Evolutionary conservation across 2,797 vertebrate genomes (phyloP), one percentile per base, ranked within the genome.

Genomic region (Fistularia tabacaria): DNA sequence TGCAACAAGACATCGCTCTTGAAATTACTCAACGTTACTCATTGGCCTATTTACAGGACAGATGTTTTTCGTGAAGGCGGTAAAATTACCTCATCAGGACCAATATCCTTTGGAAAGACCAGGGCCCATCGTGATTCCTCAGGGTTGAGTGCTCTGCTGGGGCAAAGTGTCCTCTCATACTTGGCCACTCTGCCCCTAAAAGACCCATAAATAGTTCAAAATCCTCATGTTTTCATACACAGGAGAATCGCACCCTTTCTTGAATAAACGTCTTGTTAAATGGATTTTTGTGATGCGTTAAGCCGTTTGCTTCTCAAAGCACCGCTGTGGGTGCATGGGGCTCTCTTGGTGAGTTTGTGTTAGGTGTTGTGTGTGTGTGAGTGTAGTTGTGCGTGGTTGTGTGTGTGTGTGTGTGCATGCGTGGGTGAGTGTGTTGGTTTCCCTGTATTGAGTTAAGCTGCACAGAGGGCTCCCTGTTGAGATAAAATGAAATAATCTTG

Each of bases 241-340:
- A 52, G 51, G 64, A 66, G 74, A 80, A 46, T 66, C 39, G 38
- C 59, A 65, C 68, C 50, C 62, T 46, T 56, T 64, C 57, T 37
- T 36, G 47, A 53, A 78, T 61, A 45, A 54, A 46, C 45, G 51
- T 54, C 73, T 57, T 51, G 57, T 57, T 73, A 51, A 77, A 73
- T 76, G 66, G 80, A 70, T 73, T 76, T 64, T 63, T 9, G 9
- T 64, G 59, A 69, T 70, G 76, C 67, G 73, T 71, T 71, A 76
- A 77, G 66, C 73, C 40, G 48, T 60, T 62, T 72, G 64, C 54
- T 54, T 67, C 73, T 65, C 52, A 59, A 60, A 58, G 69, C 70
- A 58, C 57, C 57, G 54, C 57, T 41, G 57, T 49, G 48, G 44
- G 66, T 60, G 54, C 25, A 9, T 14, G 6, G 25, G 40, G 11